Percentiles rank a stretch among this genome's conserved stretches.
Conservation (phyloP, 2,888 invertebrate species). For the Thelaira solivaga region DNA sequence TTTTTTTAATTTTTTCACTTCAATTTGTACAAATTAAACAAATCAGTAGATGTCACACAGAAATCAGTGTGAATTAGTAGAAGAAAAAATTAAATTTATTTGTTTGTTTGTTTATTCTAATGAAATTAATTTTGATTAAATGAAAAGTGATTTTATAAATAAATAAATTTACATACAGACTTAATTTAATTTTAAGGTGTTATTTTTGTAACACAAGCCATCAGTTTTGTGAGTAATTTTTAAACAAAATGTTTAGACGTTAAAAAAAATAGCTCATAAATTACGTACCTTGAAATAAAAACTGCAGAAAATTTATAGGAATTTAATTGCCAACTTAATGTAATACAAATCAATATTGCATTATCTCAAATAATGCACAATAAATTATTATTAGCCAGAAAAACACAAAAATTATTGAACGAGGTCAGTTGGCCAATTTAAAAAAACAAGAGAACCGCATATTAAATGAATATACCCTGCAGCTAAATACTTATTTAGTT, state of each 20-base stretch:
- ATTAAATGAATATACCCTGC: conserved; percentile 5
- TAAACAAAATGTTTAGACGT: no score
- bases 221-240: no score
- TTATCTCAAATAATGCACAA: neutral
- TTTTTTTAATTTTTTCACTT: conserved; percentile 1
- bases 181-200: neutral
- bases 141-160: conserved; percentile 32
- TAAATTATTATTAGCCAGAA: neutral
- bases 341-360: conserved; percentile 1
- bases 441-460: neutral
- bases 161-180: neutral
- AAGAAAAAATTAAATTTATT: no score
- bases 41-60: conserved; percentile 47
- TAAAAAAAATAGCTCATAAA: no score
- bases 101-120: conserved; percentile 7
- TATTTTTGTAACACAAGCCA: neutral
- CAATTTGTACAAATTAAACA: conserved; percentile 42
- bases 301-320: neutral
- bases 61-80: conserved; percentile 25
- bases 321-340: neutral
- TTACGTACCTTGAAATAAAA: no score
- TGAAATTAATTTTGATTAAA: conserved; percentile 29
- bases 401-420: neutral
- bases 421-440: conserved; percentile 23
- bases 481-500: neutral